These are phyloP conservation scores for Lasius fuliginosus DNA, from an alignment of 2,888 invertebrate genomes.

Conservation along the genomic window DNA sequence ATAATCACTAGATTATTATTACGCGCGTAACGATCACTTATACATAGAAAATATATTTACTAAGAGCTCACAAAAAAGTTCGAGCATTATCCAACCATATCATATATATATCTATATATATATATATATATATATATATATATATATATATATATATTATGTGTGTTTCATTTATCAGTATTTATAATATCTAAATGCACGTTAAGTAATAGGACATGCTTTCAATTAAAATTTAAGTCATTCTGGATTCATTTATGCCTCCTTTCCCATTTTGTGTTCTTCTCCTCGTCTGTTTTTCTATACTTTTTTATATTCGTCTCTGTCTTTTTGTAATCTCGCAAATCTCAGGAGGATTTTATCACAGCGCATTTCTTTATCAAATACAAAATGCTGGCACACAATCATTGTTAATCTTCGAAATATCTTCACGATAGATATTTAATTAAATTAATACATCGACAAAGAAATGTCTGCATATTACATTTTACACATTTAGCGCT, in stretches of 20 bases:
- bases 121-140: not conserved
- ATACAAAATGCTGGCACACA: slow-evolving; percentile 63
- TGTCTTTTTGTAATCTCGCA: not conserved
- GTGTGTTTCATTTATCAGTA: slow-evolving; percentile 14
- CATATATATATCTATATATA: not conserved
- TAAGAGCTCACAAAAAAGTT: slow-evolving; percentile 13
- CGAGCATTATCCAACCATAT: not conserved
- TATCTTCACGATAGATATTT: not conserved
- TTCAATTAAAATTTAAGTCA: slow-evolving; percentile 48
- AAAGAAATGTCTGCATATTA: not conserved
- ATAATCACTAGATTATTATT: slow-evolving; percentile 18
- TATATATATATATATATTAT: not conserved
- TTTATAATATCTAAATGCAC: slow-evolving; percentile 74
- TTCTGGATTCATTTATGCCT: slow-evolving; percentile 37
- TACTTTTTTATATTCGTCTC: not conserved
- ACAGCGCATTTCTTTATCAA: slow-evolving; percentile 58
- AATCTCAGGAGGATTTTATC: slow-evolving; percentile 57
- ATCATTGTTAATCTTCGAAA: slow-evolving; percentile 41
- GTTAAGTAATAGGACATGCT: slow-evolving; percentile 74
- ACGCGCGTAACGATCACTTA: slow-evolving; percentile 16
- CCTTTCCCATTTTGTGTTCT: slow-evolving; percentile 32
- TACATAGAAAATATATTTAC: slow-evolving; percentile 23
- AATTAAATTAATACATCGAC: not conserved
- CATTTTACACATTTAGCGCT: slow-evolving; percentile 30
- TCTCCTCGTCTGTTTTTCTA: slow-evolving; percentile 26